phyloP scores from a whole-genome alignment of 2,113 vertebrate genomes.

The Brachionichthys hirsutus region DNA sequence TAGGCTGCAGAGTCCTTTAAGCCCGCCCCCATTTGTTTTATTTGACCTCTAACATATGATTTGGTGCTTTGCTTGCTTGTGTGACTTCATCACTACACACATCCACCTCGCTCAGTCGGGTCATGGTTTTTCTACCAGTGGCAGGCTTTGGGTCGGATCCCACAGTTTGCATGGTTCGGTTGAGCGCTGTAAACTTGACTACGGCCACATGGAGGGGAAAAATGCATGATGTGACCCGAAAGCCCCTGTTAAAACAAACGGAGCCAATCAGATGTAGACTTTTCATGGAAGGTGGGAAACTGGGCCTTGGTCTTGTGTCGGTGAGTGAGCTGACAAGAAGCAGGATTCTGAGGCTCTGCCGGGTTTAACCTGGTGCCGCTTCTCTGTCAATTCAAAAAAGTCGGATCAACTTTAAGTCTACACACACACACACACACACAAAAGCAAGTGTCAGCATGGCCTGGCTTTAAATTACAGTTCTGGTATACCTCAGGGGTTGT shows the following conservation, averaged over 20 bases:
- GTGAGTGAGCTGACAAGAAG: conserved; percentile 8
- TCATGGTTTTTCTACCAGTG: too few relatives aligned
- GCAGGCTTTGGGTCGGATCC: conserved; percentile 7
- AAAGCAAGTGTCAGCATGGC: conserved; percentile 8
- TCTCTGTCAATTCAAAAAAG: conserved; percentile 11
- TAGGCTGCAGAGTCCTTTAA: background rate
- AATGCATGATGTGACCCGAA: conserved; percentile 18
- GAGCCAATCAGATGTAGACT: conserved; percentile 18
- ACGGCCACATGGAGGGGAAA: conserved; percentile 22
- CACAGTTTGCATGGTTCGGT: background rate
- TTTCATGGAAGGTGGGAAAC: background rate
- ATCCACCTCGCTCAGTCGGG: conserved; percentile 12
- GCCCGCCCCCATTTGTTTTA: too few relatives aligned
- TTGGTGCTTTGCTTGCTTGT: conserved; percentile 45
- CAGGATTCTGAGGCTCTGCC: conserved; percentile 5
- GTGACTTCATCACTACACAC: conserved; percentile 59
- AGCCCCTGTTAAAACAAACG: background rate
- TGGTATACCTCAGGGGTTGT: conserved; percentile 40
- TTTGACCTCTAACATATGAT: background rate
- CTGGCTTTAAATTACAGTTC: conserved; percentile 44
- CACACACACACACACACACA: conserved; percentile 11
- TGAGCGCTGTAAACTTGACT: conserved; percentile 17
- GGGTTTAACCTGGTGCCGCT: conserved; percentile 6
- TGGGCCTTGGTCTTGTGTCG: background rate
- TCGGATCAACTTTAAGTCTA: conserved; percentile 3